Conservation (phyloP, 2,797 vertebrate genomes). For the Xiphophorus birchmanni region DNA sequence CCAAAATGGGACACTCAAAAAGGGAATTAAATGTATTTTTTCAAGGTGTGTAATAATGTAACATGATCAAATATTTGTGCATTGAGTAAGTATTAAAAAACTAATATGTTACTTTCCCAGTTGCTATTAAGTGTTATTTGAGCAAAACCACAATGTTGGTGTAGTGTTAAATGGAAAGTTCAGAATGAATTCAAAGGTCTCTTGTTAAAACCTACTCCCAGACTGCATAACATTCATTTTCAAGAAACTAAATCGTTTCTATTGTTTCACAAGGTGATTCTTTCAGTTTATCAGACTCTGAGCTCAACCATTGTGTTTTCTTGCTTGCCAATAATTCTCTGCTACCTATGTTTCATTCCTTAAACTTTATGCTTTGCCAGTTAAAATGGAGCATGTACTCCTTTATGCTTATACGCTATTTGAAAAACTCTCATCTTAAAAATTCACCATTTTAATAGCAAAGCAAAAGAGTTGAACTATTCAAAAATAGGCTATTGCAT, state of each 20-base stretch:
- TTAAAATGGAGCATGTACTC: conserved; percentile 12
- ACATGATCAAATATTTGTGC: conserved; percentile 29
- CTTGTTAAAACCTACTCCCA: conserved; percentile 51
- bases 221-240: conserved; percentile 7
- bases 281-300: conserved; percentile 52
- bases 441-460: not conserved
- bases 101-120: conserved; percentile 16
- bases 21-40: conserved; percentile 51
- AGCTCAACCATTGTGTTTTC: conserved; percentile 23
- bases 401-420: not conserved
- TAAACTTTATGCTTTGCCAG: conserved; percentile 36
- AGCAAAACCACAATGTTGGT: conserved; percentile 39
- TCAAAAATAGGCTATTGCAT: conserved; percentile 7
- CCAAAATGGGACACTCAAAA: conserved; percentile 33
- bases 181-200: conserved; percentile 39
- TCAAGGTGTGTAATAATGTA: conserved; percentile 19
- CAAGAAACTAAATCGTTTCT: not conserved
- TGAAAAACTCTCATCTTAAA: not conserved
- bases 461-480: not conserved
- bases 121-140: conserved; percentile 57
- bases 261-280: conserved; percentile 14
- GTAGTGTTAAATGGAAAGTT: conserved; percentile 25
- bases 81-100: conserved; percentile 18
- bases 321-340: not conserved
- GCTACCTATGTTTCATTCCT: too few relatives aligned